These are phyloP conservation scores for Nerophis ophidion DNA, from an alignment of 2,113 vertebrate genomes.

Conservation along the genomic window DNA sequence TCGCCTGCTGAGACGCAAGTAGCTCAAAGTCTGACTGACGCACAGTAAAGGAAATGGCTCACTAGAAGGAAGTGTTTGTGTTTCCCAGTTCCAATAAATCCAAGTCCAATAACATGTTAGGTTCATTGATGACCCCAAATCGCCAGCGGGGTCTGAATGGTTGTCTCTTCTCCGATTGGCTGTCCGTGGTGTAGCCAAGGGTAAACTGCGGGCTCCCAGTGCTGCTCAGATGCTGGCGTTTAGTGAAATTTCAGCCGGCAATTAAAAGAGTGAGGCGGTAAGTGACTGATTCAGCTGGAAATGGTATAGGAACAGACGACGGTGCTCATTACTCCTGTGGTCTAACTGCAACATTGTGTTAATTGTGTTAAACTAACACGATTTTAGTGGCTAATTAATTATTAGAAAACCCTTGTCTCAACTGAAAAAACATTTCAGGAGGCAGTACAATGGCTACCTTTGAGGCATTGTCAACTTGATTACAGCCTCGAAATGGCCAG, in stretches of 20 bases:
- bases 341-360: background rate
- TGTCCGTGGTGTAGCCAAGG: background rate
- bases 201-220: background rate
- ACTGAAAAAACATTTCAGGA: background rate
- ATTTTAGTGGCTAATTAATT: background rate
- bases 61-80: no score
- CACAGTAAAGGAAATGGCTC: background rate
- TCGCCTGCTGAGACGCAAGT: background rate
- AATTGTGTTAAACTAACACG: background rate
- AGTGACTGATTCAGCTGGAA: conserved; percentile 17
- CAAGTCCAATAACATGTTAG: background rate
- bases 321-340: background rate
- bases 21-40: background rate
- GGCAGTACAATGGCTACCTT: background rate
- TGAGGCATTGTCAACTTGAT: background rate
- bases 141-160: background rate
- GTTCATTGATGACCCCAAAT: background rate
- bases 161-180: background rate
- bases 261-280: conserved; percentile 15
- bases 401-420: background rate
- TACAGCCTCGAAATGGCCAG: background rate
- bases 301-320: background rate
- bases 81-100: background rate
- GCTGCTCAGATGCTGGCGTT: background rate
- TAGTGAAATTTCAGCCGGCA: conserved; percentile 4